Evolutionary conservation across 2,113 vertebrate species (phyloP).

Genomic region (Nematolebias whitei): DNA sequence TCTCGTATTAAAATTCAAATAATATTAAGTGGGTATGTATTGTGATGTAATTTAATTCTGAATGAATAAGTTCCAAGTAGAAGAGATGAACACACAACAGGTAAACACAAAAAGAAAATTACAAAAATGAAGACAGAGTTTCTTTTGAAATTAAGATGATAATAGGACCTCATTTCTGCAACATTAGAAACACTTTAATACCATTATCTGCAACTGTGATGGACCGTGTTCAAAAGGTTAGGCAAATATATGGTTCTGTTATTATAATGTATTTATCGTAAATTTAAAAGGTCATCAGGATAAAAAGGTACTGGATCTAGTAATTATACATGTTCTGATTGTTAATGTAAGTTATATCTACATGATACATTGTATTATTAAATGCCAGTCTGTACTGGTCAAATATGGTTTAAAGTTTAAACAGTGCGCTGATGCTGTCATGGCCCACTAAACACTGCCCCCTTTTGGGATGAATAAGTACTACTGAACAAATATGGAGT

Average conservation of each 20-base stretch:
- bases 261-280: neutral
- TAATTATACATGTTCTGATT: constrained; percentile 2
- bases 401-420: neutral
- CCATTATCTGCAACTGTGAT: constrained; percentile 30
- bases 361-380: constrained; percentile 18
- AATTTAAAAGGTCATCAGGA: neutral
- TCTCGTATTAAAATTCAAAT: constrained; percentile 74
- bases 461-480: constrained; percentile 48
- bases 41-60: constrained; percentile 72
- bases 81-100: constrained; percentile 49
- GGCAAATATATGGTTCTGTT: neutral
- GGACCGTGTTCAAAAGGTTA: neutral
- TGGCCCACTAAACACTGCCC: constrained; percentile 61
- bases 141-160: constrained; percentile 39
- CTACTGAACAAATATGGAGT: neutral
- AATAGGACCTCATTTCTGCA: constrained; percentile 51
- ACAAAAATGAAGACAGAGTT: constrained; percentile 64
- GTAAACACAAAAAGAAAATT: constrained; percentile 69
- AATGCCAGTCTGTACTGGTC: constrained; percentile 27
- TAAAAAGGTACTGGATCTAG: neutral
- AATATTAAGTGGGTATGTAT: constrained; percentile 66
- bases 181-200: constrained; percentile 34
- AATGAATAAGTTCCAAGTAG: constrained; percentile 70
- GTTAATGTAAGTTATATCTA: neutral
- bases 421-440: neutral